Evolutionary conservation across 2,888 invertebrate species (phyloP).

Genomic region (Colletes collaris): DNA sequence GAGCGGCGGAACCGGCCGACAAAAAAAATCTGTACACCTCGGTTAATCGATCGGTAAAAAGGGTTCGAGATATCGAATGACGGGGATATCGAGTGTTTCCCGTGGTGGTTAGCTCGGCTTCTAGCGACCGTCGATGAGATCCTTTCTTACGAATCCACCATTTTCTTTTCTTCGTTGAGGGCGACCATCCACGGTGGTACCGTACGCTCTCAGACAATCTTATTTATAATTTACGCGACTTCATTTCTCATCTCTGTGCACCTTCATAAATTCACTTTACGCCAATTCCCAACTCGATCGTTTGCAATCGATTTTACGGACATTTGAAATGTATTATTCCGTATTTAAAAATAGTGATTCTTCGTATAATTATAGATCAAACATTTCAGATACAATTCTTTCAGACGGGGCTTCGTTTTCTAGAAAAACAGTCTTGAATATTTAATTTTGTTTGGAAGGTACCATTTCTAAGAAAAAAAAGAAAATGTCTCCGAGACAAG

Average conservation of each 20-base stretch:
- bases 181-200: neutral
- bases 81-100: constrained; percentile 57
- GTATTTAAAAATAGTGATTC: too few relatives aligned
- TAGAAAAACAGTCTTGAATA: too few relatives aligned
- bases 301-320: too few relatives aligned
- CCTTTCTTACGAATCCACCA: constrained; percentile 18
- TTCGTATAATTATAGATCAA: too few relatives aligned
- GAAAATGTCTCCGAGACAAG: too few relatives aligned
- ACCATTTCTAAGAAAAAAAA: too few relatives aligned
- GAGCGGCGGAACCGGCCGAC: constrained; percentile 19
- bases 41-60: constrained; percentile 75
- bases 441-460: too few relatives aligned
- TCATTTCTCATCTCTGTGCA: neutral
- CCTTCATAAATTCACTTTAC: neutral
- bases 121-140: constrained; percentile 22
- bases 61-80: constrained; percentile 66
- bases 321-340: too few relatives aligned
- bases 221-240: neutral
- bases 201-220: neutral
- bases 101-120: constrained; percentile 52
- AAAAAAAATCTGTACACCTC: constrained; percentile 50
- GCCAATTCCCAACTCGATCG: too few relatives aligned
- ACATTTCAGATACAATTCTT: too few relatives aligned
- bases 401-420: too few relatives aligned
- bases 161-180: constrained; percentile 14